phyloP scores from a whole-genome alignment of 2,888 invertebrate species.

The Cryptocheilus praepositus region DNA sequence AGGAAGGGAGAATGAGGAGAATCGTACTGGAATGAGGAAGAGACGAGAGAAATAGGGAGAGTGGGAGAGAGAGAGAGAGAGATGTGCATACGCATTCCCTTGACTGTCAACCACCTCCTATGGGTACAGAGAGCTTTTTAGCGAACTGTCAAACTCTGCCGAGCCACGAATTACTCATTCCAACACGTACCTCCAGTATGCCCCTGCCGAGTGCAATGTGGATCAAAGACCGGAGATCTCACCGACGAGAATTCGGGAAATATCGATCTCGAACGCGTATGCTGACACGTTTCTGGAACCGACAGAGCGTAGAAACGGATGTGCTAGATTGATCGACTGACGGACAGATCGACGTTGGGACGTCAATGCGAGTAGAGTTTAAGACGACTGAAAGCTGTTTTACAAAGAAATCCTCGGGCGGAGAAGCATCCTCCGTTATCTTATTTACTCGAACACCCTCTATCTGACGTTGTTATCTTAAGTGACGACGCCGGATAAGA shows the following conservation, averaged over 20 bases:
- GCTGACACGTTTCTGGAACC: slow-evolving; percentile 37
- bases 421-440: too few relatives aligned
- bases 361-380: slow-evolving; percentile 25
- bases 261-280: slow-evolving; percentile 39
- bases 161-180: slow-evolving; percentile 56
- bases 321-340: slow-evolving; percentile 39
- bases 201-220: slow-evolving; percentile 34
- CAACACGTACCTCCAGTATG: slow-evolving; percentile 38
- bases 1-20: slow-evolving; percentile 17
- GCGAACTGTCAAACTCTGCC: slow-evolving; percentile 58
- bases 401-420: slow-evolving; percentile 1
- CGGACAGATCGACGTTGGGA: slow-evolving; percentile 11
- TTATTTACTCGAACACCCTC: too few relatives aligned
- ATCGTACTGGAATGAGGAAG: too few relatives aligned
- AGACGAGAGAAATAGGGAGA: too few relatives aligned
- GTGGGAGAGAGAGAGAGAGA: too few relatives aligned
- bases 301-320: slow-evolving; percentile 32
- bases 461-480: too few relatives aligned
- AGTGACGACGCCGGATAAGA: too few relatives aligned
- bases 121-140: slow-evolving; percentile 52
- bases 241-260: slow-evolving; percentile 42
- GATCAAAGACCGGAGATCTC: slow-evolving; percentile 46
- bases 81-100: slow-evolving; percentile 41
- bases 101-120: slow-evolving; percentile 43
- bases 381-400: slow-evolving; percentile 11